Base-by-base conservation (phyloP, 2,888 invertebrate species). In the Pyrochroa serraticornis region DNA sequence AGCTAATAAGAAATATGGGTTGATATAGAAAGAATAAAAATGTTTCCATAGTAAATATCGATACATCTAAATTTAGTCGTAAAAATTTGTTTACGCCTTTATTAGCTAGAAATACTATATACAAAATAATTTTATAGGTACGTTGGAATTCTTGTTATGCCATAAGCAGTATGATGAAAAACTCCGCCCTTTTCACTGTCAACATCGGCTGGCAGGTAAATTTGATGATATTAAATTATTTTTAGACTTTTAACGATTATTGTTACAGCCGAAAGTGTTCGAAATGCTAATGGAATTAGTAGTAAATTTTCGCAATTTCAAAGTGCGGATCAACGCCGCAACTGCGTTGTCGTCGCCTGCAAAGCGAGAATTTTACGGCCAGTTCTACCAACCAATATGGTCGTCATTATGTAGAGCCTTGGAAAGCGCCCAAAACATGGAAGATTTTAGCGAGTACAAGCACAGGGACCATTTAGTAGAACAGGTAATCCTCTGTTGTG, bases 91-190 rank as follows among this genome's bases (percentile, higher is more conserved):
- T n/a, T n/a, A n/a, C n/a, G n/a, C n/a, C n/a, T n/a, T n/a, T n/a
- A n/a, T n/a, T n/a, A n/a, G n/a, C n/a, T n/a, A n/a, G n/a, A n/a
- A n/a, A n/a, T n/a, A n/a, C n/a, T n/a, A n/a, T n/a, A n/a, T n/a
- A n/a, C n/a, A n/a, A n/a, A n/a, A n/a, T 22, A 5, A 22, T 7
- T 7, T 55, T 72, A 54, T 57, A 83, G 82, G 85, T 93, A 34
- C 85, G 93, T 48, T 95, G 95, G 95, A 95, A 95, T 78, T 89
- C 94, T 1, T 95, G 95, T 76, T 91, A 94, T 75, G 93, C 94
- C 0, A 79, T 94, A 53, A 91, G 93, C 14, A 91, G 89, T 69
- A 84, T 91, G 59, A 84, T 95, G 81, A 89, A 84, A 70, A 88
- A 88, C 72, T 80, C 82, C 2, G 71, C 77, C 5, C 33, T 38